phyloP scores from a whole-genome alignment of 1,140 invertebrate genomes.

The Metopolophium dirhodum region DNA sequence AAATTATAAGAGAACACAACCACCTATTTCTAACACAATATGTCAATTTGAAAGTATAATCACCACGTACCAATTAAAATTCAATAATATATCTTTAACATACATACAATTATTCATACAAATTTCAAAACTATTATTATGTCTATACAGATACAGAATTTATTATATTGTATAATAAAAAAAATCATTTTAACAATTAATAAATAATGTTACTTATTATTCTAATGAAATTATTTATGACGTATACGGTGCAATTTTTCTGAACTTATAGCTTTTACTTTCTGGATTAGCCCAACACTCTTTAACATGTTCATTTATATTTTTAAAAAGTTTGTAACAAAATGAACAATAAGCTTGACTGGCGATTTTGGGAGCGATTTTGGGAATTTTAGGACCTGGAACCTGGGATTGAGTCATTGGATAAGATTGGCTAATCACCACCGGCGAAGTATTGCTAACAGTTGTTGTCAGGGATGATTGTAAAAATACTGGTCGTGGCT shows the following conservation, averaged over 20 bases:
- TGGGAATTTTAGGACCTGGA: background rate
- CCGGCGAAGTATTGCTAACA: background rate
- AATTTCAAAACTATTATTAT: background rate
- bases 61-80: background rate
- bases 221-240: background rate
- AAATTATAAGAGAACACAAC: background rate
- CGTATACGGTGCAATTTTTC: constrained; percentile 41
- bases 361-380: background rate
- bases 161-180: background rate
- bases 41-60: background rate
- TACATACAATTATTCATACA: background rate
- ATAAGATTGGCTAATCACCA: constrained; percentile 31
- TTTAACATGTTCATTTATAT: constrained; percentile 28
- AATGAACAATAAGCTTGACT: constrained; percentile 22
- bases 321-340: constrained; percentile 24
- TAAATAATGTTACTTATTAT: background rate
- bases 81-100: background rate
- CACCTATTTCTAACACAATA: background rate
- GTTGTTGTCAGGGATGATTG: constrained; percentile 1
- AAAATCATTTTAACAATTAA: background rate
- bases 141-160: background rate
- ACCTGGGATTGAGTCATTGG: background rate
- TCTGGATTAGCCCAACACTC: constrained; percentile 33
- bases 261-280: constrained; percentile 42
- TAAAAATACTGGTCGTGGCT: constrained; percentile 31